These are phyloP conservation scores for Onychostoma macrolepis DNA, from an alignment of 2,113 vertebrate species.

Conservation along the genomic window DNA sequence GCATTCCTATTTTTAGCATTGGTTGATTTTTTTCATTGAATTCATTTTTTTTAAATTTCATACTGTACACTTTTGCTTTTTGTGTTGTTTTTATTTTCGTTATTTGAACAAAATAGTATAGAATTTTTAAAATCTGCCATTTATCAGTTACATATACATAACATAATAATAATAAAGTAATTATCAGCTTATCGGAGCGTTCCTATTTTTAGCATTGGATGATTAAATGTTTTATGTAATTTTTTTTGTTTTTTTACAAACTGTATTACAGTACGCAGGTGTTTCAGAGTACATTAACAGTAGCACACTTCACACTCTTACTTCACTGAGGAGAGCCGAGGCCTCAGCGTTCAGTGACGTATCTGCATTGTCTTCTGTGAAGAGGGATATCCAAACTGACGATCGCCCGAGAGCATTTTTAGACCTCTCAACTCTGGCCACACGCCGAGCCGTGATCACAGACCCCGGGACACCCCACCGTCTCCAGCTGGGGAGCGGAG, in stretches of 20 bases:
- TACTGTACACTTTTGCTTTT: too few relatives aligned
- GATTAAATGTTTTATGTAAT: too few relatives aligned
- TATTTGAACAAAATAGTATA: background rate
- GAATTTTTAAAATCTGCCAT: too few relatives aligned
- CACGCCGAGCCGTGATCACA: constrained; percentile 54
- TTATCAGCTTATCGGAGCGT: too few relatives aligned
- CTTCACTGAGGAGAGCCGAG: background rate
- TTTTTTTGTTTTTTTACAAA: background rate
- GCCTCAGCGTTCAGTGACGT: background rate
- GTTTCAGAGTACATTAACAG: background rate
- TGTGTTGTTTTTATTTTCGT: too few relatives aligned
- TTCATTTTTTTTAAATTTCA: too few relatives aligned
- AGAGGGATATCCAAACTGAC: constrained; percentile 61
- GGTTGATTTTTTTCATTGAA: too few relatives aligned
- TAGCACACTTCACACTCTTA: background rate
- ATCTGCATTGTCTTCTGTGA: constrained; percentile 40
- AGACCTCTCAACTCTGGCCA: constrained; percentile 12
- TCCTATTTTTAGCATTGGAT: too few relatives aligned
- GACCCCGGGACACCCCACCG: constrained; percentile 42
- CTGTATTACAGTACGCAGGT: background rate
- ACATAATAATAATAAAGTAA: too few relatives aligned
- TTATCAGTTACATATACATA: too few relatives aligned
- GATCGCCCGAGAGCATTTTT: constrained; percentile 55
- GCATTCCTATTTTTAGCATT: too few relatives aligned
- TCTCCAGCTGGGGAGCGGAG: constrained; percentile 66